Percentiles rank a stretch among this genome's conserved stretches.
Conservation (phyloP, 2,888 invertebrate species). For the Drosophila kuntzei region DNA sequence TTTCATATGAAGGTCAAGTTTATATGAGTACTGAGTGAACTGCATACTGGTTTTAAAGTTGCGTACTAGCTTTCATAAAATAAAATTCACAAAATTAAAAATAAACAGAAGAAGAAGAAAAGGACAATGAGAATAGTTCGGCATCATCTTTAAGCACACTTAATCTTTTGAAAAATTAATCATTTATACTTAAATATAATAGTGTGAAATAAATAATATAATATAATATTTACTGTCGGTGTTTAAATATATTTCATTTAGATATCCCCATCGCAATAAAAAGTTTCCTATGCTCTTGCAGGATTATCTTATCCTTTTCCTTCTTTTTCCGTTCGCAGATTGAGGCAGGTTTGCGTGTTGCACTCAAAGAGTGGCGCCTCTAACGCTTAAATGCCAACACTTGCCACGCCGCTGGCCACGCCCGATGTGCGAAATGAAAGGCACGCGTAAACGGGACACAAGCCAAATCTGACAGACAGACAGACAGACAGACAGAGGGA, state of each 20-base stretch:
- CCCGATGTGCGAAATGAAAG: conserved; percentile 46
- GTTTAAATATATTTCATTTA: too few species aligned
- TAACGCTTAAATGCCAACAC: conserved; percentile 53
- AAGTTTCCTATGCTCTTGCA: neutral
- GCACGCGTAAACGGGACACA: conserved; percentile 39
- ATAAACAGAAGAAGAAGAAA: too few species aligned
- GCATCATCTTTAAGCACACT: too few species aligned
- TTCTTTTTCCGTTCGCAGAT: neutral
- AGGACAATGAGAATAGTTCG: too few species aligned
- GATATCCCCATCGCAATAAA: too few species aligned
- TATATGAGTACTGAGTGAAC: neutral
- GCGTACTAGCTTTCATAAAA: too few species aligned
- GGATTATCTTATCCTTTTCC: neutral
- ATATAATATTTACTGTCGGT: too few species aligned
- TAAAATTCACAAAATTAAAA: too few species aligned
- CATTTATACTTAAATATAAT: too few species aligned
- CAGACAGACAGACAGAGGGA: conserved; percentile 14
- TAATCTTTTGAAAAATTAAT: too few species aligned
- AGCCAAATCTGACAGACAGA: conserved; percentile 36
- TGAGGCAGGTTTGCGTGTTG: neutral
- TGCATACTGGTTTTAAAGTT: too few species aligned
- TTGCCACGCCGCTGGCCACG: conserved; percentile 46
- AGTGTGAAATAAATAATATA: too few species aligned
- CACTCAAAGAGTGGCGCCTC: conserved; percentile 25
- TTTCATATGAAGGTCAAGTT: conserved; percentile 10